Conservation (phyloP, 2,888 invertebrate genomes). For the Beris morrisii region DNA sequence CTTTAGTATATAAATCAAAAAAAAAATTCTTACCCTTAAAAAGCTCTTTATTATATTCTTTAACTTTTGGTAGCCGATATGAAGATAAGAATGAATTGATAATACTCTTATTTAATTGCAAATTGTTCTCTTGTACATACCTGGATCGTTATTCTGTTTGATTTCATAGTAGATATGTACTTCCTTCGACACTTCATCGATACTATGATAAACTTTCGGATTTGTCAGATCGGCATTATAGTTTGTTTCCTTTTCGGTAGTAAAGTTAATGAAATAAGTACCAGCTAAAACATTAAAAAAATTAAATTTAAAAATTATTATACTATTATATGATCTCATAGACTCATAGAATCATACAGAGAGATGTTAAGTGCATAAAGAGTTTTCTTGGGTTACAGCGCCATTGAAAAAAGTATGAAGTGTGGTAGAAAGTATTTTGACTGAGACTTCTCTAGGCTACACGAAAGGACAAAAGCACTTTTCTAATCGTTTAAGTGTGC, state of each 20-base stretch:
- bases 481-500: too few species aligned
- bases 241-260: slow-evolving; percentile 71
- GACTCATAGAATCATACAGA: too few species aligned
- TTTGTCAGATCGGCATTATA: slow-evolving; percentile 83
- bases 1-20: not conserved
- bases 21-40: slow-evolving; percentile 52
- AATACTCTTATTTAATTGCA: not conserved
- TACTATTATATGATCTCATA: too few species aligned
- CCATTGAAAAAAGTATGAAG: too few species aligned
- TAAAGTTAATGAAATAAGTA: slow-evolving; percentile 63
- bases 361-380: too few species aligned
- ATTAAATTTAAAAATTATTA: slow-evolving; percentile 17
- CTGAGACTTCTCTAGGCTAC: too few species aligned
- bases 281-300: slow-evolving; percentile 52
- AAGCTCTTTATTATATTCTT: slow-evolving; percentile 52
- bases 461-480: too few species aligned
- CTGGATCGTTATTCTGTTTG: slow-evolving; percentile 70
- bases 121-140: slow-evolving; percentile 54
- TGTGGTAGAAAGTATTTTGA: too few species aligned
- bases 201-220: slow-evolving; percentile 79
- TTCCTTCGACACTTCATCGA: slow-evolving; percentile 72
- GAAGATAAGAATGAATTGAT: not conserved
- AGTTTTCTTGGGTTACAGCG: too few species aligned
- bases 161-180: slow-evolving; percentile 91
- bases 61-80: slow-evolving; percentile 44